A percentile compares a stretch with the other conserved stretches of the same genome.
Conservation (phyloP, 2,888 invertebrate species). For the Keiferia lycopersicella region DNA sequence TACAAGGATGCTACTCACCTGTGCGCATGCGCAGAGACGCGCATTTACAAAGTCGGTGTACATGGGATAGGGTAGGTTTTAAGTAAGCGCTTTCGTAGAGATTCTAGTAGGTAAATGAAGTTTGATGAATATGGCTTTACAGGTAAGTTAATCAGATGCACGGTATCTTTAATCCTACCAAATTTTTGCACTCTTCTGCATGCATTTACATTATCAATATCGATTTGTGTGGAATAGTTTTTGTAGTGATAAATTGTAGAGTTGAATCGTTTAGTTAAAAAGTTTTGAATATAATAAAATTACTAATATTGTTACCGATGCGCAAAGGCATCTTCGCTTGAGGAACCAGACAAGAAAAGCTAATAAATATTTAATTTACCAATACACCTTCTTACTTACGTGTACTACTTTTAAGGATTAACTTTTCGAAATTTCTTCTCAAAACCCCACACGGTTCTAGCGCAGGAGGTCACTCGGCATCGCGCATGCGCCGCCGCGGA, state of each 20-base stretch:
- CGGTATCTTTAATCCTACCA: too few species aligned
- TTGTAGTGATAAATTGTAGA: background rate
- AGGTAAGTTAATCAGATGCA: too few species aligned
- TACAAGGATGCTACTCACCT: slow-evolving; percentile 48
- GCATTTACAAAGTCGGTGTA: slow-evolving; percentile 11
- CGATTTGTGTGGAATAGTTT: background rate
- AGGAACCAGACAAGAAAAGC: too few species aligned
- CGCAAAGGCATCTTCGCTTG: too few species aligned
- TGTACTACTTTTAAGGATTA: too few species aligned
- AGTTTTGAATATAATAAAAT: too few species aligned
- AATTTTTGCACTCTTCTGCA: slow-evolving; percentile 27
- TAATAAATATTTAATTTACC: too few species aligned
- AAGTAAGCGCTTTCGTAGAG: slow-evolving; percentile 36
- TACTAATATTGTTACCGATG: too few species aligned
- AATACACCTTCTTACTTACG: too few species aligned
- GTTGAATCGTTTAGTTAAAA: too few species aligned
- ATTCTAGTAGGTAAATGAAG: too few species aligned
- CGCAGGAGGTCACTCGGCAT: slow-evolving; percentile 1
- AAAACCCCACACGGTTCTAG: background rate
- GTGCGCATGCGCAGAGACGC: slow-evolving; percentile 35
- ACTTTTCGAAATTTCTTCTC: background rate
- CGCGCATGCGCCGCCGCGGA: slow-evolving; percentile 34
- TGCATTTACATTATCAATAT: slow-evolving; percentile 15
- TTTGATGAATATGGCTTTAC: too few species aligned
- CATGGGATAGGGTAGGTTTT: background rate